These are phyloP conservation scores for Hemichromis elongatus DNA, from an alignment of 2,113 vertebrate species.

Conservation along the genomic window DNA sequence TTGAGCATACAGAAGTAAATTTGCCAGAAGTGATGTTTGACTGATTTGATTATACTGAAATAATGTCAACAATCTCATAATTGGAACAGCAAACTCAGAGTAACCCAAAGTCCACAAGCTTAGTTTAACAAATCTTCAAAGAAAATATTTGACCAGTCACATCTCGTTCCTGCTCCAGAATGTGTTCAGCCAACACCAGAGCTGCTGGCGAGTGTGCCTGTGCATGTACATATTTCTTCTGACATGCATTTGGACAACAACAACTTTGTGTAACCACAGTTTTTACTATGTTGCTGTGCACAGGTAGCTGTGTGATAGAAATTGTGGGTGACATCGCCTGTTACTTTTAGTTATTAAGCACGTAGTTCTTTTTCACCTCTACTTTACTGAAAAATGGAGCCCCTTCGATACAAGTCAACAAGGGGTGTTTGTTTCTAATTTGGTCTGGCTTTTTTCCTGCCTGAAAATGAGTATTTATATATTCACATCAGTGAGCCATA, in stretches of 20 bases:
- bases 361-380: slow-evolving; percentile 15
- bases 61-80: slow-evolving; percentile 63
- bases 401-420: slow-evolving; percentile 46
- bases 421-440: slow-evolving; percentile 67
- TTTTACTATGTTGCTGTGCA: background rate
- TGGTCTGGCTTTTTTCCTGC: slow-evolving; percentile 34
- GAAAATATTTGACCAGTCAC: slow-evolving; percentile 69
- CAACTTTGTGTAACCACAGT: background rate
- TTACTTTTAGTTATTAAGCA: background rate
- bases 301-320: background rate
- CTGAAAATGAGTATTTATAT: slow-evolving; percentile 67
- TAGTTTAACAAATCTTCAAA: slow-evolving; percentile 59
- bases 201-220: slow-evolving; percentile 2
- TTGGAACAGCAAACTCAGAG: slow-evolving; percentile 60
- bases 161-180: slow-evolving; percentile 51
- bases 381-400: slow-evolving; percentile 23
- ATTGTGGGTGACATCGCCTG: background rate
- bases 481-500: slow-evolving; percentile 66
- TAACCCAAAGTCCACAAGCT: slow-evolving; percentile 63
- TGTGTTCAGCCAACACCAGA: slow-evolving; percentile 16
- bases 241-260: background rate
- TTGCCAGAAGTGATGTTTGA: slow-evolving; percentile 48
- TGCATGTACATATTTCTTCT: background rate
- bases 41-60: slow-evolving; percentile 60
- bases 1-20: slow-evolving; percentile 18